Evolutionary conservation across 2,113 vertebrate genomes (phyloP), one percentile per base, ranked within the genome.

Genomic region (Colaptes auratus): DNA sequence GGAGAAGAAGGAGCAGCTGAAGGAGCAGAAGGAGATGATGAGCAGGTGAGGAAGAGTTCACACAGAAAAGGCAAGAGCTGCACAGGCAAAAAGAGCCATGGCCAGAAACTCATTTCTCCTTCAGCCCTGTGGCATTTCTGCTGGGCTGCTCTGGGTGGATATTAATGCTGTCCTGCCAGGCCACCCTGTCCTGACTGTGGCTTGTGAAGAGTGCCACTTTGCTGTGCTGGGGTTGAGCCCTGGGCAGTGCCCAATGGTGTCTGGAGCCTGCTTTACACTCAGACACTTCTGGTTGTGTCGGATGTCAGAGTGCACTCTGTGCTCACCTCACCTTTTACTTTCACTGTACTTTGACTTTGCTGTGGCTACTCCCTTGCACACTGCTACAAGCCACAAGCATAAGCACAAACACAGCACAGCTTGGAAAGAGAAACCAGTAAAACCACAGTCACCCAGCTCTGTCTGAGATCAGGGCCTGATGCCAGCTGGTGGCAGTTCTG

Each of bases 41-140:
- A 83, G 71, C 27, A 97, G 98, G 98, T 98, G 84, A 98, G 97
- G 80, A 65, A 48, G 21, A 61, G 21, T 20, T 83, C 50, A 50
- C 21, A 55, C 3, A 1, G 33, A 35, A 71, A 84, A 82, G 33
- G 15, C 33, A 67, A 48, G 71, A 69, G 30, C 18, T 90, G 28
- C 36, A n/a, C 10, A 36, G 35, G 52, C n/a, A 39, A 28, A 28
- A 33, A 69, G 16, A 89, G 35, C 35, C 12, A 6, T 59, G 52
- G 52, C 55, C 30, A 85, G 39, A 82, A 90, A 39, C 39, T 9
- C 6, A 6, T 60, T 86, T 83, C 25, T 56, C 6, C 28, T 36
- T 83, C 61, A 28, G 27, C 7, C n/a, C n/a, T 46, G 28, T 4
- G 12, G 30, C 21, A 44, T 77, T 83, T 92, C 56, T 82, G 12